Percentiles rank a stretch among this genome's conserved stretches.
Evolutionary conservation across 2,888 invertebrate species (phyloP).

Genomic region (Spatulosminthurus flaviceps): DNA sequence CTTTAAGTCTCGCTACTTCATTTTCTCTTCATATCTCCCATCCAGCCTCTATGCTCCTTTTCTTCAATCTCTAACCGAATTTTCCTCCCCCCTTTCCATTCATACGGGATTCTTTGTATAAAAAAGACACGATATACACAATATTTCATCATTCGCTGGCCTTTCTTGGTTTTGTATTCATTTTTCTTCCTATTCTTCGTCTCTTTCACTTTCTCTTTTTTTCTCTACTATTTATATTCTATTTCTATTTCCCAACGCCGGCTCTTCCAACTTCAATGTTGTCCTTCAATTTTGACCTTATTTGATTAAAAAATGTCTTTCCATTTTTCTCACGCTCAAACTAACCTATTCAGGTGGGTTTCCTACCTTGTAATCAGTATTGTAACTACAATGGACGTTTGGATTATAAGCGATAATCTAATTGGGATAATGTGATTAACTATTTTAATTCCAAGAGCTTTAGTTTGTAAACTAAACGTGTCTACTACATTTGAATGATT

Average conservation of each 20-base stretch:
- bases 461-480: too few species aligned
- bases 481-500: too few species aligned
- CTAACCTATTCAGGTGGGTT: too few species aligned
- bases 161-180: neutral
- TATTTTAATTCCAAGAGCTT: too few species aligned
- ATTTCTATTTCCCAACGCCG: neutral
- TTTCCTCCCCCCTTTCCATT: constrained; percentile 22
- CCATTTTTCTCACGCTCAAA: too few species aligned
- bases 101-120: neutral
- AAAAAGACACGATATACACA: neutral
- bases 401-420: too few species aligned
- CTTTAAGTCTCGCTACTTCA: neutral
- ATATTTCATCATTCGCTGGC: neutral
- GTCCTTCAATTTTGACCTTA: neutral
- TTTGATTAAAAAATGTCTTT: neutral
- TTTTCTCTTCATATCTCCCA: constrained; percentile 7
- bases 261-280: neutral
- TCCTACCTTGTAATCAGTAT: too few species aligned
- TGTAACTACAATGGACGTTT: too few species aligned
- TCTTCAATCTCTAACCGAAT: constrained; percentile 4
- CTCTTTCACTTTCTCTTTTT: neutral
- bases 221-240: neutral
- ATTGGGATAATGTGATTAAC: too few species aligned
- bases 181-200: neutral
- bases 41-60: neutral